Percentiles rank a stretch among this genome's conserved stretches.
phyloP scores from a whole-genome alignment of 2,797 vertebrate species.

The Pseudomugil tenellus region DNA sequence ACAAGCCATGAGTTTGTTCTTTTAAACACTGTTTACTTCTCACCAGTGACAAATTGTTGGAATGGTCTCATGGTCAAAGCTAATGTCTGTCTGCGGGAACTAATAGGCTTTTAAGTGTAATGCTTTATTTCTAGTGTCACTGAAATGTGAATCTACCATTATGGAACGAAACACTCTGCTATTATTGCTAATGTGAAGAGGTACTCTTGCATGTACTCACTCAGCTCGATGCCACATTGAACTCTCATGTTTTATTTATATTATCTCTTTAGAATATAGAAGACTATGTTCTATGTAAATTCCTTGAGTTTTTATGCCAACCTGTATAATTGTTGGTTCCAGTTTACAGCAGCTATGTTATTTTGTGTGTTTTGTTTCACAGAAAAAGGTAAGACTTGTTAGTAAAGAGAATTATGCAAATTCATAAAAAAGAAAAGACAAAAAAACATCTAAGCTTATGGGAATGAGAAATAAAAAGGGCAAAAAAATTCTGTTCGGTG shows the following conservation, averaged over 20 bases:
- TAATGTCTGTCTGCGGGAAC: conserved; percentile 61
- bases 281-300: conserved; percentile 27
- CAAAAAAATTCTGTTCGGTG: conserved; percentile 58
- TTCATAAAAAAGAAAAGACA: conserved; percentile 18
- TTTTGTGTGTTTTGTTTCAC: conserved; percentile 16
- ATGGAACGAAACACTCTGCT: conserved; percentile 29
- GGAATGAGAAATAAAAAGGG: conserved; percentile 47
- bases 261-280: conserved; percentile 34
- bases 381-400: background rate
- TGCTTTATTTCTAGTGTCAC: conserved; percentile 65
- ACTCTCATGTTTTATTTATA: conserved; percentile 43
- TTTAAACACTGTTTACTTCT: conserved; percentile 58
- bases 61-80: conserved; percentile 45
- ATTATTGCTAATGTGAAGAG: conserved; percentile 55
- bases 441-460: conserved; percentile 32
- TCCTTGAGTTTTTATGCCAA: conserved; percentile 17
- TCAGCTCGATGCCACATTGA: conserved; percentile 21
- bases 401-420: conserved; percentile 24
- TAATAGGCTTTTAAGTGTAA: conserved; percentile 77
- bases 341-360: conserved; percentile 14
- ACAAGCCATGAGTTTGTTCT: conserved; percentile 22
- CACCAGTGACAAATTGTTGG: conserved; percentile 28
- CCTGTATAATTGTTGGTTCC: background rate
- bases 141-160: conserved; percentile 57
- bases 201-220: conserved; percentile 27